Percentiles rank a stretch among this genome's conserved stretches.
phyloP scores from a whole-genome alignment of 2,113 vertebrate species.

The Nipponia nippon region DNA sequence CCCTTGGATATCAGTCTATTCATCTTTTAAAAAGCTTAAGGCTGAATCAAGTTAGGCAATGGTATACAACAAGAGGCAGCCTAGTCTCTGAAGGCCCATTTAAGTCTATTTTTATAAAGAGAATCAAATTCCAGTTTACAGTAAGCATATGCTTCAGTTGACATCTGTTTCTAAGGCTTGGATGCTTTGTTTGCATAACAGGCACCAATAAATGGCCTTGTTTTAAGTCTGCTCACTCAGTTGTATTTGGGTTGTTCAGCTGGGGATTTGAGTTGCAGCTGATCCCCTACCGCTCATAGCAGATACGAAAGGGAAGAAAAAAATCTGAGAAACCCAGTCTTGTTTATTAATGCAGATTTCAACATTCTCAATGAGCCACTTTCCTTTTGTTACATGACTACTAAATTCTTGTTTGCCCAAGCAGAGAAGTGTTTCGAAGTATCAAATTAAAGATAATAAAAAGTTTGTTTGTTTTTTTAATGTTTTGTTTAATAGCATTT shows the following conservation, averaged over 20 bases:
- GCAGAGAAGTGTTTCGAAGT: slow-evolving; percentile 44
- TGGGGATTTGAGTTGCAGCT: slow-evolving; percentile 84
- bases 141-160: slow-evolving; percentile 86
- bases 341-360: slow-evolving; percentile 80
- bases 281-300: slow-evolving; percentile 80
- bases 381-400: slow-evolving; percentile 63
- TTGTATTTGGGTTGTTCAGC: slow-evolving; percentile 84
- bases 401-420: slow-evolving; percentile 74
- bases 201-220: slow-evolving; percentile 82
- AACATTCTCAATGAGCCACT: slow-evolving; percentile 74
- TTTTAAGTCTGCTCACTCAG: slow-evolving; percentile 84
- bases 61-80: slow-evolving; percentile 76
- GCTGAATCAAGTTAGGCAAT: slow-evolving; percentile 78
- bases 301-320: slow-evolving; percentile 69
- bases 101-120: slow-evolving; percentile 82
- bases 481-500: slow-evolving; percentile 13
- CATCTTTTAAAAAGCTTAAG: slow-evolving; percentile 83
- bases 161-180: slow-evolving; percentile 82
- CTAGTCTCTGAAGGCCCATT: slow-evolving; percentile 78
- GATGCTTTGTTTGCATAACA: slow-evolving; percentile 85
- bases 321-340: slow-evolving; percentile 68
- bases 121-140: slow-evolving; percentile 84
- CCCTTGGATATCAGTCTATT: slow-evolving; percentile 84
- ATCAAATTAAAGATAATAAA: slow-evolving; percentile 61
- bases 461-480: neutral